Percentiles rank a stretch among this genome's conserved stretches.
These are phyloP conservation scores for Cistogaster globosa DNA, from an alignment of 2,888 invertebrate species.

Conservation along the genomic window DNA sequence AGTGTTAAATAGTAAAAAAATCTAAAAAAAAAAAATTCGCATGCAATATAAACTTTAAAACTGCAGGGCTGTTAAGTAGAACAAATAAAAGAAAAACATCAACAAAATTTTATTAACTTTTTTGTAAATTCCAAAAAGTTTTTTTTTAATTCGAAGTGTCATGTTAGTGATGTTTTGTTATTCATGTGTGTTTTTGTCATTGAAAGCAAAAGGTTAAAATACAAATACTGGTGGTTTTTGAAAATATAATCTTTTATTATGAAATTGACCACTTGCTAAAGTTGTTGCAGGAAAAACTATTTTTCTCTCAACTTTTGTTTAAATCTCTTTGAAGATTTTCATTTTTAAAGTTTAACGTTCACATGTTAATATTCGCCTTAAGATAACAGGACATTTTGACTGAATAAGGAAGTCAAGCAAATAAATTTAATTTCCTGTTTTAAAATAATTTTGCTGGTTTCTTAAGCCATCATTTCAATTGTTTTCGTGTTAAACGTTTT, in stretches of 20 bases:
- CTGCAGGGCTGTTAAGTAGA: background rate
- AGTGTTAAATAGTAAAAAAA: too few species aligned
- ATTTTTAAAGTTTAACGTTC: slow-evolving; percentile 4
- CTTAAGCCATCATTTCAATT: background rate
- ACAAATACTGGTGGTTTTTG: slow-evolving; percentile 38
- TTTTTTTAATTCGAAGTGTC: slow-evolving; percentile 45
- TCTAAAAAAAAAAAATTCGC: too few species aligned
- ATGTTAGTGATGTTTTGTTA: slow-evolving; percentile 56
- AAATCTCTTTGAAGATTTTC: slow-evolving; percentile 58
- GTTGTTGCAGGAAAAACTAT: background rate
- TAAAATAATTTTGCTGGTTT: slow-evolving; percentile 10
- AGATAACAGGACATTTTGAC: slow-evolving; percentile 40
- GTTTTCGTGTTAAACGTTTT: slow-evolving; percentile 4
- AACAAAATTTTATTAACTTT: slow-evolving; percentile 20
- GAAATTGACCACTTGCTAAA: slow-evolving; percentile 27
- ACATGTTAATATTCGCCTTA: slow-evolving; percentile 7
- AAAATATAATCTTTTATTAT: slow-evolving; percentile 28
- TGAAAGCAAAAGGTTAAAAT: slow-evolving; percentile 3
- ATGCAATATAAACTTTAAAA: too few species aligned
- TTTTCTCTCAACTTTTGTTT: background rate
- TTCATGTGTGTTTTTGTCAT: slow-evolving; percentile 24
- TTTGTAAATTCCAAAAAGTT: background rate
- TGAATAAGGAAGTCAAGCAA: slow-evolving; percentile 48
- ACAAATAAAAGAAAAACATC: slow-evolving; percentile 4
- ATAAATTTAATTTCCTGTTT: slow-evolving; percentile 63